phyloP scores from a whole-genome alignment of 2,797 vertebrate species.

The Gymnopithys bicolor region DNA sequence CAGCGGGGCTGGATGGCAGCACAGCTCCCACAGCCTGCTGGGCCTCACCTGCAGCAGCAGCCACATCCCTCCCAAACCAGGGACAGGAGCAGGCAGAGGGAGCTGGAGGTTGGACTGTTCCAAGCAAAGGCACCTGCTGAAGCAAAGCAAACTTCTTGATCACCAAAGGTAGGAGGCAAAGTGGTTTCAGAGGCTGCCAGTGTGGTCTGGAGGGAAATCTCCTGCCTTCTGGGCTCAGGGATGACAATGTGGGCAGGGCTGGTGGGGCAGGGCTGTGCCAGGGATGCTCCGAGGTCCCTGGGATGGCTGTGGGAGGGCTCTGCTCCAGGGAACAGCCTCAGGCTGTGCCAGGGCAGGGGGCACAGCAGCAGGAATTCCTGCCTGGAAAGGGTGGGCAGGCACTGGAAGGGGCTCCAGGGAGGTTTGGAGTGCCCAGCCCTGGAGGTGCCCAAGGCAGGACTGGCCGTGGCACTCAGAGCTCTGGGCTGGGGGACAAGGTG shows the following conservation, averaged over 20 bases:
- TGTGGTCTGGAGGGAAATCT: neutral
- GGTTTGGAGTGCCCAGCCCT: neutral
- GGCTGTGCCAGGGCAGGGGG: neutral
- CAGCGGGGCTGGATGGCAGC: neutral
- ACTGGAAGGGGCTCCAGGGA: neutral
- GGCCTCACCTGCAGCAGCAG: neutral
- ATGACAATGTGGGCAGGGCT: accelerated
- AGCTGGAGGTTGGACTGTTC: neutral
- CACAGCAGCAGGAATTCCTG: neutral
- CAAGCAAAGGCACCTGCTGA: neutral
- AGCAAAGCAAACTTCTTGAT: neutral
- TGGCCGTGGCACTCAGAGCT: neutral
- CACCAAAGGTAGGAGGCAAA: constrained; percentile 52
- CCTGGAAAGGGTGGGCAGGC: neutral
- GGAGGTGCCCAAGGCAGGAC: neutral
- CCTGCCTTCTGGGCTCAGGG: too few species aligned
- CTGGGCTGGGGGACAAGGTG: neutral
- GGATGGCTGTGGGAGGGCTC: neutral
- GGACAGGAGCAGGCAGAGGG: neutral
- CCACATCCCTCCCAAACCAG: neutral
- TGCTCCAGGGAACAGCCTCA: neutral
- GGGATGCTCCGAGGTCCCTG: accelerated
- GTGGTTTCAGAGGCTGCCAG: neutral
- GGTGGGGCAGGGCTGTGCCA: neutral
- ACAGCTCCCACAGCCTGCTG: neutral